phyloP scores from a whole-genome alignment of 1,140 invertebrate genomes.

The Yoshiicerus persimilis region DNA sequence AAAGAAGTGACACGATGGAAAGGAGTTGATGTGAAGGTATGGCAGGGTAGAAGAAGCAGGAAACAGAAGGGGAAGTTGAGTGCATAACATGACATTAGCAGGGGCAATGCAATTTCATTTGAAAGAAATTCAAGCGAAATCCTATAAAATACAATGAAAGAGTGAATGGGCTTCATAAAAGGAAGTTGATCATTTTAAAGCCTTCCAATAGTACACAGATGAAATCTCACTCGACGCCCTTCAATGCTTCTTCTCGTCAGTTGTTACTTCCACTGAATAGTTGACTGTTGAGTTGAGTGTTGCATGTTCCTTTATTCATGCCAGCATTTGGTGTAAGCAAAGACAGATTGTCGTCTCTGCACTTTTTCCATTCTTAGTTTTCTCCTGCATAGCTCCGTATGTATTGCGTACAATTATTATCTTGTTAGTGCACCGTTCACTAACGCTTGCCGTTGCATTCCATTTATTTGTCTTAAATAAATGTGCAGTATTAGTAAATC shows the following conservation, averaged over 20 bases:
- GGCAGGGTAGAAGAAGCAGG: neutral
- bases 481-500: too few species aligned
- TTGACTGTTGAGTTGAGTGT: neutral
- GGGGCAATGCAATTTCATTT: neutral
- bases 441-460: too few species aligned
- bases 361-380: neutral
- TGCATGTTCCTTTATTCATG: neutral
- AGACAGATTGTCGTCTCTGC: neutral
- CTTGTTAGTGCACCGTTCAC: too few species aligned
- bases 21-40: neutral
- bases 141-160: neutral
- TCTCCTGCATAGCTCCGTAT: neutral
- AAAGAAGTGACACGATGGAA: neutral
- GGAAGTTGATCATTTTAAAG: slow-evolving; percentile 26
- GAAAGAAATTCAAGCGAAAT: neutral
- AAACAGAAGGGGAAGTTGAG: neutral
- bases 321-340: neutral
- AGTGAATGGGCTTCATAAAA: neutral
- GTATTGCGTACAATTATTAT: too few species aligned
- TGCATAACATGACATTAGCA: neutral
- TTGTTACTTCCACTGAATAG: neutral
- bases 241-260: neutral
- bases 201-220: slow-evolving; percentile 14
- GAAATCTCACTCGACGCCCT: slow-evolving; percentile 34
- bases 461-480: too few species aligned